A percentile compares a stretch with the other conserved stretches of the same genome.
phyloP scores from a whole-genome alignment of 2,888 invertebrate species.

The Protonemura montana region DNA sequence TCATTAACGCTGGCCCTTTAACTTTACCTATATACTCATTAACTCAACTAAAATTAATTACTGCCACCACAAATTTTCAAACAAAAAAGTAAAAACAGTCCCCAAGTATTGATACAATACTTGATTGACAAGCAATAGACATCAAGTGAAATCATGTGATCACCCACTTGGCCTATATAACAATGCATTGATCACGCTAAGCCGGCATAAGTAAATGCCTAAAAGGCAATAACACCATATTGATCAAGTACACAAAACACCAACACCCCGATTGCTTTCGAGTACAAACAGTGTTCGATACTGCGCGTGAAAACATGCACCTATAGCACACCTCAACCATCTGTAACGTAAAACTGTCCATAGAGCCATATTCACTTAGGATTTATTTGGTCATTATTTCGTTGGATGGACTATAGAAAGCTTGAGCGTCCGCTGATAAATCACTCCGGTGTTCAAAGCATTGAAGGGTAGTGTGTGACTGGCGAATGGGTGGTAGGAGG shows the following conservation, averaged over 20 bases:
- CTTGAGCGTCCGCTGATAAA: conserved; percentile 15
- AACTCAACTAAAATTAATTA: too few relatives aligned
- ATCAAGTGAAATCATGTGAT: background rate
- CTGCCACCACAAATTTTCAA: background rate
- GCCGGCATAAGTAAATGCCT: background rate
- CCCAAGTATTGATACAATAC: background rate
- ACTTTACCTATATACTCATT: too few relatives aligned
- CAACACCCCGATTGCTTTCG: background rate
- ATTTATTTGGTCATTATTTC: conserved; percentile 37
- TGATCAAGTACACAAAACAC: background rate
- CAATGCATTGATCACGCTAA: background rate
- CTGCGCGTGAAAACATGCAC: background rate
- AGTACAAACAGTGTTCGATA: background rate
- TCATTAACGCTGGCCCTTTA: too few relatives aligned
- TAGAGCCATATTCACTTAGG: conserved; percentile 27
- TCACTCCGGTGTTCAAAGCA: conserved; percentile 24
- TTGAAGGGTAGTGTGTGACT: background rate
- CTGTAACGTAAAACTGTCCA: conserved; percentile 19
- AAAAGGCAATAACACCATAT: background rate
- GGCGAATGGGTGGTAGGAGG: background rate
- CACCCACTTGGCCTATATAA: background rate
- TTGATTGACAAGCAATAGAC: background rate
- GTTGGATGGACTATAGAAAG: conserved; percentile 26
- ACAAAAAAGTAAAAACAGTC: background rate
- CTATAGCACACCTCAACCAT: background rate